Percentiles rank a stretch among this genome's conserved stretches.
Conservation (phyloP, 2,888 invertebrate genomes). For the Xanthorhoe designata region DNA sequence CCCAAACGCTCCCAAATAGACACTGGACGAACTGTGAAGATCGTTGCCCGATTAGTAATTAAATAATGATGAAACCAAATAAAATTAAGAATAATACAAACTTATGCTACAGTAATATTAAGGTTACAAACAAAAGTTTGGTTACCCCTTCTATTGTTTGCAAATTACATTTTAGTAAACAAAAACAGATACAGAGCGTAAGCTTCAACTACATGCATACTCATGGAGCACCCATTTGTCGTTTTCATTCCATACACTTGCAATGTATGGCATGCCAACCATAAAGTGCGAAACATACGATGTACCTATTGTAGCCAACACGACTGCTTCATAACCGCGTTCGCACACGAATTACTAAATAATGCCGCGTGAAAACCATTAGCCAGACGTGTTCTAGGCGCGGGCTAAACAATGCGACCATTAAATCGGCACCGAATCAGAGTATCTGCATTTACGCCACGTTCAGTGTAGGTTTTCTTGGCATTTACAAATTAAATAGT, state of each 20-base stretch:
- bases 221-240: slow-evolving; percentile 3
- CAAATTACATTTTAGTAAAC: slow-evolving; percentile 17
- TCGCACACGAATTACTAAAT: not conserved
- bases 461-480: not conserved
- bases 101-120: slow-evolving; percentile 25
- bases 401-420: not conserved
- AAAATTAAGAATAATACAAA: slow-evolving; percentile 28
- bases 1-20: slow-evolving; percentile 23
- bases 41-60: slow-evolving; percentile 24
- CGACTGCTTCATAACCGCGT: slow-evolving; percentile 6
- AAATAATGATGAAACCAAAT: slow-evolving; percentile 19
- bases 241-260: not conserved
- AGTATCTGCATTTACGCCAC: not conserved
- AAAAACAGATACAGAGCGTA: slow-evolving; percentile 17
- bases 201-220: slow-evolving; percentile 10
- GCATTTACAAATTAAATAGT: not conserved
- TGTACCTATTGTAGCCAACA: slow-evolving; percentile 4
- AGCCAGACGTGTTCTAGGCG: slow-evolving; percentile 6
- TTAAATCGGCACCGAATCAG: not conserved
- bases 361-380: slow-evolving; percentile 4
- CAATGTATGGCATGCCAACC: not conserved
- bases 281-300: not conserved
- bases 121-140: slow-evolving; percentile 28
- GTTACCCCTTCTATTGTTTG: slow-evolving; percentile 11
- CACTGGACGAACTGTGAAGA: slow-evolving; percentile 14